Percentiles rank a stretch among this genome's conserved stretches.
phyloP scores from a whole-genome alignment of 2,888 invertebrate genomes.

The Mesorhabditis spiculigera region DNA sequence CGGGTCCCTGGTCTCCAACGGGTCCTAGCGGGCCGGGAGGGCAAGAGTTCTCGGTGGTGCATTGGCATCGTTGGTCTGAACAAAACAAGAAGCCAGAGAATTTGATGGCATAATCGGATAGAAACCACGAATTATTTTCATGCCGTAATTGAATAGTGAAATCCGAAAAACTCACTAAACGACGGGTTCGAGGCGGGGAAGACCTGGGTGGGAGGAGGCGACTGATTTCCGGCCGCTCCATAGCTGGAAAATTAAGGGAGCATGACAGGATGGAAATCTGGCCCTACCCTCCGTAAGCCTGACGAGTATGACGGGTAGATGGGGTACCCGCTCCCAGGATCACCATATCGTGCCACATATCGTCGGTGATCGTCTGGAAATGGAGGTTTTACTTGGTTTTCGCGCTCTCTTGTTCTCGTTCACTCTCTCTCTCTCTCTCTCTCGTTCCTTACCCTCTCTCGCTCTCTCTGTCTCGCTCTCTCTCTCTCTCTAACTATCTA shows the following conservation, averaged over 20 bases:
- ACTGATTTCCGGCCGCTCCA: background rate
- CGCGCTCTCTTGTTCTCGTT: background rate
- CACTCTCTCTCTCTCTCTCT: too few relatives aligned
- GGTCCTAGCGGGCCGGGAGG: background rate
- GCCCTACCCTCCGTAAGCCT: background rate
- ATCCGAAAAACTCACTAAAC: slow-evolving; percentile 6
- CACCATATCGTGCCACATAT: slow-evolving; percentile 3
- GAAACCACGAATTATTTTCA: too few relatives aligned
- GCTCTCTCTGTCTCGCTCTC: too few relatives aligned
- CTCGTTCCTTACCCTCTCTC: too few relatives aligned
- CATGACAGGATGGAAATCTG: background rate
- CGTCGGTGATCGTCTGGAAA: slow-evolving; percentile 6
- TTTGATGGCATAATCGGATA: background rate
- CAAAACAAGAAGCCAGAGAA: background rate
- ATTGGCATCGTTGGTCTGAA: background rate
- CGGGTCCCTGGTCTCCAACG: background rate
- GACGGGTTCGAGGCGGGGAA: background rate
- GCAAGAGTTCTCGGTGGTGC: background rate
- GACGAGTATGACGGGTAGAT: background rate
- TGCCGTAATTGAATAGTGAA: background rate
- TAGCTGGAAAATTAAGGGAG: background rate
- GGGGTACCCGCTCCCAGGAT: slow-evolving; percentile 3
- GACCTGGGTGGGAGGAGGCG: background rate
- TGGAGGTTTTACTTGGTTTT: background rate
- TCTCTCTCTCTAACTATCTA: too few relatives aligned